These are phyloP conservation scores for Macroramphosus scolopax DNA, from an alignment of 2,797 vertebrate genomes.

Conservation along the genomic window DNA sequence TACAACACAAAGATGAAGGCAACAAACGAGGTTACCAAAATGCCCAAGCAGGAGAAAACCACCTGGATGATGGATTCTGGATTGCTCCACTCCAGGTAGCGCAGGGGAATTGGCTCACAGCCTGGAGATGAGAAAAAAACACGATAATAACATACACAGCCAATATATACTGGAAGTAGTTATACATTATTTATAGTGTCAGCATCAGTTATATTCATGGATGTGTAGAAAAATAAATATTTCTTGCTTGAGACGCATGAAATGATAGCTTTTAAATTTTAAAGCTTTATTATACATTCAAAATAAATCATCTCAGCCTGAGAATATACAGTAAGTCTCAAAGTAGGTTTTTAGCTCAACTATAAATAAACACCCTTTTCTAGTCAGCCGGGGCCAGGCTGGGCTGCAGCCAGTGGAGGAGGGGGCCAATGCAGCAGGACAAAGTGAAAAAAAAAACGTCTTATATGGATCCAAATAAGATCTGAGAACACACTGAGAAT, in stretches of 20 bases:
- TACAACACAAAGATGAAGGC: conserved; percentile 94
- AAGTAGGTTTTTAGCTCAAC: conserved; percentile 86
- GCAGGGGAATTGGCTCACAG: conserved; percentile 88
- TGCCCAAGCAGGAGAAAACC: conserved; percentile 93
- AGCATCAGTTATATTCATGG: not conserved
- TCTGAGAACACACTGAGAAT: conserved; percentile 19
- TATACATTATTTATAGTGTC: conserved; percentile 15
- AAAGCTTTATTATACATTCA: conserved; percentile 15
- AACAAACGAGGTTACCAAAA: conserved; percentile 94
- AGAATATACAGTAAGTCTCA: conserved; percentile 71
- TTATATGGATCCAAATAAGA: conserved; percentile 37
- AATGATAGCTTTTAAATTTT: conserved; percentile 1
- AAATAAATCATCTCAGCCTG: conserved; percentile 36
- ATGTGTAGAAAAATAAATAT: too few relatives aligned
- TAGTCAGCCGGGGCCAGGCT: conserved; percentile 62
- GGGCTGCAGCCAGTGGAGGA: conserved; percentile 57
- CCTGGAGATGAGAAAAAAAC: conserved; percentile 67
- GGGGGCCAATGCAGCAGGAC: conserved; percentile 61
- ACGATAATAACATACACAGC: conserved; percentile 8
- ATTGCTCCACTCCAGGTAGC: conserved; percentile 94
- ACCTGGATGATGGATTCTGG: conserved; percentile 96
- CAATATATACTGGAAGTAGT: conserved; percentile 8
- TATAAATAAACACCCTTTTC: conserved; percentile 80
- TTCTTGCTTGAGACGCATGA: too few relatives aligned
- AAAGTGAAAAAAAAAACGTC: conserved; percentile 36